Percentiles rank a stretch among this genome's conserved stretches.
Conservation (phyloP, 2,113 vertebrate genomes). For the Paedocypris sp. region DNA sequence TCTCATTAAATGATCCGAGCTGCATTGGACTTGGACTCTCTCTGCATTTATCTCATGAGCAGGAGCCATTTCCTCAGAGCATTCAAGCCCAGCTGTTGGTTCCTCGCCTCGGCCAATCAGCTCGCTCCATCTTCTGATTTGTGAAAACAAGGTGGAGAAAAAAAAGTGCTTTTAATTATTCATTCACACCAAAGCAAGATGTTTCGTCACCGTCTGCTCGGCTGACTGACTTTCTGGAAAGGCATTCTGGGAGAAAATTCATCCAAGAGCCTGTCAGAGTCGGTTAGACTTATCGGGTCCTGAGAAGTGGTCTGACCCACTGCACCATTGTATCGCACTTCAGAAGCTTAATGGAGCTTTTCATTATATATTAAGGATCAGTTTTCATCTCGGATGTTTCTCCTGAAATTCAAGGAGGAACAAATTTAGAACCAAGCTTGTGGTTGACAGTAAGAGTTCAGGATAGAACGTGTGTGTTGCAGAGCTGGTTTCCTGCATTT, state of each 20-base stretch:
- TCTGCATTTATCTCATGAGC: background rate
- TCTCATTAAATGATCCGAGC: background rate
- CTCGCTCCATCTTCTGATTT: background rate
- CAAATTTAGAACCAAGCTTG: too few relatives aligned
- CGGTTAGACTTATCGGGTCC: too few relatives aligned
- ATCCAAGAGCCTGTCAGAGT: too few relatives aligned
- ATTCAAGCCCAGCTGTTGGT: background rate
- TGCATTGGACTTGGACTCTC: background rate
- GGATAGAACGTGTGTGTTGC: too few relatives aligned
- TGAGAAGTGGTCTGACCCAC: too few relatives aligned
- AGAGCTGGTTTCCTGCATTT: slow-evolving; percentile 2
- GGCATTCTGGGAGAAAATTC: background rate
- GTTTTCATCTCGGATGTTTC: too few relatives aligned
- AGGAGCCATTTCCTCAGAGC: background rate
- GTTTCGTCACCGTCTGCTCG: background rate
- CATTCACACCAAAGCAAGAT: background rate
- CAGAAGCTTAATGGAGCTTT: background rate
- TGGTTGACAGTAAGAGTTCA: too few relatives aligned
- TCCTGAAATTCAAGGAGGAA: too few relatives aligned
- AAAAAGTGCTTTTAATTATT: slow-evolving; percentile 5
- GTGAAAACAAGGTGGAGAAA: background rate
- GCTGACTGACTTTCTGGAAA: background rate
- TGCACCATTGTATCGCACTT: too few relatives aligned
- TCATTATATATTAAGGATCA: too few relatives aligned
- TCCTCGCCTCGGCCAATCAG: background rate